Conservation (phyloP, 2,797 vertebrate species). For the Cottoperca gobio region DNA sequence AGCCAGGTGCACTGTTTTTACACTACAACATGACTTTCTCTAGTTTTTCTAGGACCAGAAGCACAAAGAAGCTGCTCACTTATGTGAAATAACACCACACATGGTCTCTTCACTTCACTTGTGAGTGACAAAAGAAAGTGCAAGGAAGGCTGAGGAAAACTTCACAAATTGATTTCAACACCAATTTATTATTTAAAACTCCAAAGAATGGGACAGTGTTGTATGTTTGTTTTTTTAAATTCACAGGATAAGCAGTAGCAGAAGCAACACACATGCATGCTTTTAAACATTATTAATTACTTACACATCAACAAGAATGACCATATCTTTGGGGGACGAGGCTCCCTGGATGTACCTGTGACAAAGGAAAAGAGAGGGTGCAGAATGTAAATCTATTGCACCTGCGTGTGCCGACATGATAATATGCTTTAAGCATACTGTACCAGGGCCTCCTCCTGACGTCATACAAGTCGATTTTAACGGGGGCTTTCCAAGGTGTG, state of each 20-base stretch:
- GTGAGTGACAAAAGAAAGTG: slow-evolving; percentile 10
- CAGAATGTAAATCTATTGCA: not conserved
- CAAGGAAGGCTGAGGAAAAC: not conserved
- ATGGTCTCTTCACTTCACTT: not conserved
- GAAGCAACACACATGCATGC: not conserved
- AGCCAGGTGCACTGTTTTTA: slow-evolving; percentile 16
- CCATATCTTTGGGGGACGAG: slow-evolving; percentile 99
- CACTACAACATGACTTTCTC: not conserved
- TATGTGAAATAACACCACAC: slow-evolving; percentile 5
- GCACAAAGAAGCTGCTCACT: not conserved
- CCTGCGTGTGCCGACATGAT: not conserved
- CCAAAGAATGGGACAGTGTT: not conserved
- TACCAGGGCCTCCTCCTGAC: slow-evolving; percentile 97
- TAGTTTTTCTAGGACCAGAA: not conserved
- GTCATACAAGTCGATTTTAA: slow-evolving; percentile 98
- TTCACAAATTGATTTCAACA: slow-evolving; percentile 7
- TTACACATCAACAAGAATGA: slow-evolving; percentile 99
- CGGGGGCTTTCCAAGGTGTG: slow-evolving; percentile 95
- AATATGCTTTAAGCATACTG: slow-evolving; percentile 39
- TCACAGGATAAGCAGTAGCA: not conserved
- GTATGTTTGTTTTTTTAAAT: not conserved
- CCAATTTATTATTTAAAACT: slow-evolving; percentile 2
- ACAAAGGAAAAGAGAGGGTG: slow-evolving; percentile 16
- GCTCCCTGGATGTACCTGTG: slow-evolving; percentile 98
- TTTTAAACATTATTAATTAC: slow-evolving; percentile 66